Conservation (phyloP, 2,888 invertebrate genomes). For the Neocrepidodera transversa region DNA sequence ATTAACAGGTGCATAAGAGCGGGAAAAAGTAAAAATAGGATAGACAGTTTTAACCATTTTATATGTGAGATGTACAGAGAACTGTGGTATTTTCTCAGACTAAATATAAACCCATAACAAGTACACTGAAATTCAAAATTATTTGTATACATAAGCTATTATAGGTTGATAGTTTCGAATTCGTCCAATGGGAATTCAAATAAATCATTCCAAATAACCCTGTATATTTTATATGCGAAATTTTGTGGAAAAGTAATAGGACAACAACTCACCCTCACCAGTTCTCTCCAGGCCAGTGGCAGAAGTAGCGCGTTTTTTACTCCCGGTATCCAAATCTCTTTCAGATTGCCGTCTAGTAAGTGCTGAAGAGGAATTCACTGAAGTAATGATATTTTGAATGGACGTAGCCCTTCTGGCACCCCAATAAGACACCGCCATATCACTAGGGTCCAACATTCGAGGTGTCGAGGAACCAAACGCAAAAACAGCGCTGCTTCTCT, state of each 20-base stretch:
- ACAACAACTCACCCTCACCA: constrained; percentile 64
- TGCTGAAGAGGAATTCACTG: constrained; percentile 65
- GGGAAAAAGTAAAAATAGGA: no score
- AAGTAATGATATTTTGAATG: constrained; percentile 84
- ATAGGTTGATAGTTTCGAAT: no score
- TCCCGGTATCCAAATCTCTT: constrained; percentile 76
- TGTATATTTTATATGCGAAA: no score
- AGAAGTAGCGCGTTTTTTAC: constrained; percentile 79
- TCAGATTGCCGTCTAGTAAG: constrained; percentile 86
- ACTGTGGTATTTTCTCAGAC: no score
- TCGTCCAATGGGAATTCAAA: no score
- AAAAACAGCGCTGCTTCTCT: constrained; percentile 78
- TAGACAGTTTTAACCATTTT: no score
- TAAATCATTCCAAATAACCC: no score
- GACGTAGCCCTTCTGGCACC: constrained; percentile 88
- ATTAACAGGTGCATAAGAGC: no score
- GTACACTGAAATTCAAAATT: no score
- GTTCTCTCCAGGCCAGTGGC: constrained; percentile 74
- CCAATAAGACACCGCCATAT: constrained; percentile 83
- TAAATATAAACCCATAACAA: no score
- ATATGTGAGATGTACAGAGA: no score
- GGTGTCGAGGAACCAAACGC: constrained; percentile 94
- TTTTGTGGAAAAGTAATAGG: constrained; percentile 17
- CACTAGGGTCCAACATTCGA: constrained; percentile 82
- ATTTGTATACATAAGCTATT: no score